Percentiles rank a stretch among this genome's conserved stretches.
These are phyloP conservation scores for Osmerus eperlanus DNA, from an alignment of 2,113 vertebrate species.

Conservation along the genomic window DNA sequence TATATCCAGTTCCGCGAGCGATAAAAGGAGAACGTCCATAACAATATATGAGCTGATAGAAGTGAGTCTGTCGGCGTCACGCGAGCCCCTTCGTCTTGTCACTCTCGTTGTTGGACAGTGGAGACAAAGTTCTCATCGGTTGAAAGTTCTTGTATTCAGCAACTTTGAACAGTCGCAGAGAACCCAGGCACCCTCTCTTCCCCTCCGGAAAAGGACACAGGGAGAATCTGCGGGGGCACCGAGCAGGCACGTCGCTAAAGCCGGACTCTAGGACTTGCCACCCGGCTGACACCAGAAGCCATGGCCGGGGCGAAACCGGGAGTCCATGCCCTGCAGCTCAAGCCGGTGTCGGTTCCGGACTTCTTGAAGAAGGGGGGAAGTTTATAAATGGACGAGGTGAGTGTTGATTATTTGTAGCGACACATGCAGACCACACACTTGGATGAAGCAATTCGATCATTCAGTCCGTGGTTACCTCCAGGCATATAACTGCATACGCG, in stretches of 20 bases:
- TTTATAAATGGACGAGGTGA: slow-evolving; percentile 78
- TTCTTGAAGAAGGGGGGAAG: slow-evolving; percentile 71
- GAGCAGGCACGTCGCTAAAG: not conserved
- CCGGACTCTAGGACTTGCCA: slow-evolving; percentile 24
- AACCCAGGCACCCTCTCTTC: not conserved
- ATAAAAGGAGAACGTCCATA: slow-evolving; percentile 13
- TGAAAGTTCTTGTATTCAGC: not conserved
- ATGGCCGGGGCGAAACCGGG: slow-evolving; percentile 75
- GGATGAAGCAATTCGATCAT: not conserved
- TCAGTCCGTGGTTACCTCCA: no score
- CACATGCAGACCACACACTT: not conserved
- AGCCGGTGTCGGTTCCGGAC: slow-evolving; percentile 68
- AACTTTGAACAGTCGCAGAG: not conserved
- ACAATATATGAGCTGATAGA: not conserved
- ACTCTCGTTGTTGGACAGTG: not conserved
- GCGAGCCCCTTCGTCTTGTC: no score
- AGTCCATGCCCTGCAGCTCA: slow-evolving; percentile 74
- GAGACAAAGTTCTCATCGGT: not conserved
- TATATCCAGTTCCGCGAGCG: slow-evolving; percentile 6
- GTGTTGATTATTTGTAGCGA: not conserved
- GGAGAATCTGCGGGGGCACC: slow-evolving; percentile 1
- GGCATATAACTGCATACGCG: no score
- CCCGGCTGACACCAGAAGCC: slow-evolving; percentile 11
- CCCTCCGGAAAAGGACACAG: slow-evolving; percentile 18
- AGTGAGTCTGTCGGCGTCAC: not conserved